phyloP scores from a whole-genome alignment of 2,113 vertebrate species.

The Rhinopomastus cyanomelas region DNA sequence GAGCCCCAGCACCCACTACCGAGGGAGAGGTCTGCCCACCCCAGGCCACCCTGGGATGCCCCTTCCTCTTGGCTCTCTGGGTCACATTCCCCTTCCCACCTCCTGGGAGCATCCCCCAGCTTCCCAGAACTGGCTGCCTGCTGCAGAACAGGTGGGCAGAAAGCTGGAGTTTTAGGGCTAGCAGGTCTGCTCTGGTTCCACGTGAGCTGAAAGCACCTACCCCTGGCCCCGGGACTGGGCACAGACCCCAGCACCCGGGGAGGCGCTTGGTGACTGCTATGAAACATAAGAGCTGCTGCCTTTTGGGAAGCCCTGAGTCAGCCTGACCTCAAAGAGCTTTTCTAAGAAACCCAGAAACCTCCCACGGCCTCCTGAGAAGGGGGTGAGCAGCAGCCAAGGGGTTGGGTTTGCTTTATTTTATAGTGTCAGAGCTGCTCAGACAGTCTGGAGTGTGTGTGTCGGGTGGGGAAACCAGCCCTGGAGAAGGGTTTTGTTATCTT shows the following conservation, averaged over 20 bases:
- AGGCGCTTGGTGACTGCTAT: not conserved
- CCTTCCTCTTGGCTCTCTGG: not conserved
- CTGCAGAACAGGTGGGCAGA: not conserved
- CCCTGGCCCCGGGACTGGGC: not conserved
- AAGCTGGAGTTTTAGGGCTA: not conserved
- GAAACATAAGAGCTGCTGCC: not conserved
- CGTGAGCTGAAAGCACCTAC: not conserved
- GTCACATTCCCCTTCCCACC: not conserved
- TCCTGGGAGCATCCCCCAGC: not conserved
- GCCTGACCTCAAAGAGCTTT: constrained; percentile 6
- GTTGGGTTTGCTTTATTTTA: not conserved
- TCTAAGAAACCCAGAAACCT: constrained; percentile 1
- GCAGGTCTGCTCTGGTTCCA: not conserved
- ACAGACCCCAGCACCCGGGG: rapidly evolving
- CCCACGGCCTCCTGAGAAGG: rapidly evolving
- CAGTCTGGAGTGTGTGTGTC: too few relatives aligned
- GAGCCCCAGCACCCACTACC: not conserved
- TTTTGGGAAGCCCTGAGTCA: constrained; percentile 29
- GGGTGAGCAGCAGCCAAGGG: not conserved
- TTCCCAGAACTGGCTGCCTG: not conserved
- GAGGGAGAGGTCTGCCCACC: rapidly evolving
- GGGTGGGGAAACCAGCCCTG: too few relatives aligned
- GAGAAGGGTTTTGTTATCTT: too few relatives aligned
- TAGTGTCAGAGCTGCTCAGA: rapidly evolving
- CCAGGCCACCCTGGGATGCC: not conserved